A percentile compares a stretch with the other conserved stretches of the same genome.
These are phyloP conservation scores for Eupithecia subumbrata DNA, from an alignment of 2,888 invertebrate genomes.

Conservation along the genomic window DNA sequence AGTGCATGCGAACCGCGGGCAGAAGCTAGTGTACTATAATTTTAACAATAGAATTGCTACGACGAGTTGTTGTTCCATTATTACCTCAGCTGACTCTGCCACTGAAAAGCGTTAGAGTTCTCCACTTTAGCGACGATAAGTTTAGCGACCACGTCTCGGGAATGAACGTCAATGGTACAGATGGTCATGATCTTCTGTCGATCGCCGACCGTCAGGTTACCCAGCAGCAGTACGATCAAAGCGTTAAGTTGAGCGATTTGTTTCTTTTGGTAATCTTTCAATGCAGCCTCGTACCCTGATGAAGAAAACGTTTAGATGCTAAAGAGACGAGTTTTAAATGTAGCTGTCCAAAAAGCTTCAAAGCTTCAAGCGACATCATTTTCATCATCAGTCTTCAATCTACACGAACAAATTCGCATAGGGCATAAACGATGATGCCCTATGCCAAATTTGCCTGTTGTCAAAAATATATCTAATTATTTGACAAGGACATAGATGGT, in stretches of 20 bases:
- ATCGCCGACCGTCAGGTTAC: conserved; percentile 91
- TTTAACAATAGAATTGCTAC: not conserved
- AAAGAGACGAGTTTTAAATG: not conserved
- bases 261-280: conserved; percentile 96
- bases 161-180: conserved; percentile 98
- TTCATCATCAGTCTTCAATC: not conserved
- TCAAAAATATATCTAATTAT: no score
- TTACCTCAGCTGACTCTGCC: conserved; percentile 94
- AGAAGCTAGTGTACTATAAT: not conserved
- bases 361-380: no score
- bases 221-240: conserved; percentile 92
- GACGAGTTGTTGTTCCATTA: not conserved
- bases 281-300: conserved; percentile 92
- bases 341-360: not conserved
- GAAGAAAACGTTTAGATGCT: conserved; percentile 5
- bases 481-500: no score
- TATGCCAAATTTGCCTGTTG: no score
- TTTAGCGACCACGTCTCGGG: conserved; percentile 95
- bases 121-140: conserved; percentile 93
- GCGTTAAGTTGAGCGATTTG: conserved; percentile 93
- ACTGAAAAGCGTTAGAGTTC: conserved; percentile 90
- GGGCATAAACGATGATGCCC: no score
- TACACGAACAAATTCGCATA: not conserved
- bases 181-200: conserved; percentile 98
- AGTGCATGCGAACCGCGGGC: no score